phyloP scores from a whole-genome alignment of 2,888 invertebrate species.

The Carterocephalus palaemon region DNA sequence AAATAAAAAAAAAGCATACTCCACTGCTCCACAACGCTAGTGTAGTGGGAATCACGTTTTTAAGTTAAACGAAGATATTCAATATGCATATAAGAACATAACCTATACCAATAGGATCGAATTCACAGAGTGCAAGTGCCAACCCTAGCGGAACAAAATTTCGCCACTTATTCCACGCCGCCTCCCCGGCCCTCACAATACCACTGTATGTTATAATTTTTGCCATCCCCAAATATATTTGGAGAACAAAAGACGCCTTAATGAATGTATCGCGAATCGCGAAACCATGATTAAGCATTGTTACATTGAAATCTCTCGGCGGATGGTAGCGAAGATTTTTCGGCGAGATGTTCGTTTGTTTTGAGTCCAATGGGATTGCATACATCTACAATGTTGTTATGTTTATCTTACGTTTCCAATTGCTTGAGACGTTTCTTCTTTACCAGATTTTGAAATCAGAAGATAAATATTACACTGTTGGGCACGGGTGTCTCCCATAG shows the following conservation, averaged over 20 bases:
- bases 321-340: conserved; percentile 11
- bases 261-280: conserved; percentile 75
- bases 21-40: too few relatives aligned
- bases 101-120: too few relatives aligned
- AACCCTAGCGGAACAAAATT: conserved; percentile 51
- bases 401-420: too few relatives aligned
- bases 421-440: too few relatives aligned
- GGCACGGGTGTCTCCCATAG: too few relatives aligned
- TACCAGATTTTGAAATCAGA: too few relatives aligned
- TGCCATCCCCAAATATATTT: conserved; percentile 72
- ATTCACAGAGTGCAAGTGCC: conserved; percentile 25
- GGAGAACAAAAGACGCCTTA: conserved; percentile 70
- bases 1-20: too few relatives aligned
- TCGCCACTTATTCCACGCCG: conserved; percentile 65
- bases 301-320: conserved; percentile 40
- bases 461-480: too few relatives aligned
- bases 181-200: conserved; percentile 56
- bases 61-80: too few relatives aligned
- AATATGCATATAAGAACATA: too few relatives aligned
- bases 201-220: conserved; percentile 77
- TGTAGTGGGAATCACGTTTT: too few relatives aligned
- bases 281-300: conserved; percentile 76
- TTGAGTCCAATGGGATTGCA: not conserved
- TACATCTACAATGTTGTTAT: too few relatives aligned
- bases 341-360: conserved; percentile 1